Conservation (phyloP, 2,888 invertebrate species). For the Plutella xylostella region DNA sequence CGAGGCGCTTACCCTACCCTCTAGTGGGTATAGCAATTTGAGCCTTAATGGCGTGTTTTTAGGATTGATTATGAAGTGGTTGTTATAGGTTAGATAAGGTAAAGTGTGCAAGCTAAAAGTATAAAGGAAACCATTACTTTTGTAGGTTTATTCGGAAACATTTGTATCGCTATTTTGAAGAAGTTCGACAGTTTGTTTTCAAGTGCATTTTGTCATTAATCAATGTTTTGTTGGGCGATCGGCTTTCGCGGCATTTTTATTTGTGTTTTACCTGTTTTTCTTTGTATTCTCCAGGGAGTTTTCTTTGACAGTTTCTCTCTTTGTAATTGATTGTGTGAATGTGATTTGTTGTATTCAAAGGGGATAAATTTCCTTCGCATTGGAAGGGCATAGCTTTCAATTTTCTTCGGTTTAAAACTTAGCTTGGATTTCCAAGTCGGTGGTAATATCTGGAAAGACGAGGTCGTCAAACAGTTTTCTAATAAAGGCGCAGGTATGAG, state of each 20-base stretch:
- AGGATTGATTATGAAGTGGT: constrained; percentile 21
- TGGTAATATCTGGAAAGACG: too few relatives aligned
- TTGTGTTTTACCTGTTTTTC: constrained; percentile 58
- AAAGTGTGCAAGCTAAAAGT: constrained; percentile 19
- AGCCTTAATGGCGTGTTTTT: rapidly evolving
- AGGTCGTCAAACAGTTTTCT: too few relatives aligned
- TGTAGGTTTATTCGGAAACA: constrained; percentile 60
- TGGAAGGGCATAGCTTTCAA: not conserved
- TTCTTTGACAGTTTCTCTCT: constrained; percentile 49
- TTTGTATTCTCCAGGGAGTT: constrained; percentile 25
- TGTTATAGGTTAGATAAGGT: constrained; percentile 24
- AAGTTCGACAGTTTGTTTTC: constrained; percentile 70
- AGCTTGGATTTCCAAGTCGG: too few relatives aligned
- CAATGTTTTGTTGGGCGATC: constrained; percentile 61
- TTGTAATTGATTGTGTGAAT: constrained; percentile 60
- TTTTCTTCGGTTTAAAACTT: too few relatives aligned
- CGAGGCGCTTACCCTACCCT: constrained; percentile 33
- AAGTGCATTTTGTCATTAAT: constrained; percentile 70
- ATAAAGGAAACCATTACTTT: constrained; percentile 67
- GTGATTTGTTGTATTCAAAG: constrained; percentile 17
- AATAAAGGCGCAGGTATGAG: too few relatives aligned
- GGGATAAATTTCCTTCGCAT: not conserved
- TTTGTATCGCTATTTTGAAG: constrained; percentile 68
- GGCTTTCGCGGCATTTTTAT: constrained; percentile 36
- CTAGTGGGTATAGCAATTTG: constrained; percentile 16